Evolutionary conservation across 2,888 invertebrate genomes (phyloP).

Genomic region (Acanthosepion esculentum): DNA sequence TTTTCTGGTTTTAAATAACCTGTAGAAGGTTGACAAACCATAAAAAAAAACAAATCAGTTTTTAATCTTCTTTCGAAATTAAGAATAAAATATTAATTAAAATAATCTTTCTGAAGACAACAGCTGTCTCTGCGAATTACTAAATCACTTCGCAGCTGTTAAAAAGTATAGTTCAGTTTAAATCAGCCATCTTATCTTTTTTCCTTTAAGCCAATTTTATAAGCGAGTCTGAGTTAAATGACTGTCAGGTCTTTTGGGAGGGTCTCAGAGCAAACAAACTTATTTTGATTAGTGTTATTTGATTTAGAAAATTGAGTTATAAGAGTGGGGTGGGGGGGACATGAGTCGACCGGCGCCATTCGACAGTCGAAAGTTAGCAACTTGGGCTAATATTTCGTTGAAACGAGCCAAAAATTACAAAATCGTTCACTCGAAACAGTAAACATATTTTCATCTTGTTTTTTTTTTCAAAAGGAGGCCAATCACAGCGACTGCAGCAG

Average conservation of each 20-base stretch:
- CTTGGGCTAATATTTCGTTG: background rate
- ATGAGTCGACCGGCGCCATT: background rate
- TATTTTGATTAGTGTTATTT: background rate
- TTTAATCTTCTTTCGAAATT: too few species aligned
- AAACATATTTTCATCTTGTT: background rate
- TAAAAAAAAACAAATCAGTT: too few species aligned
- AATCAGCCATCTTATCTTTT: too few species aligned
- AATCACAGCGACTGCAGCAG: too few species aligned
- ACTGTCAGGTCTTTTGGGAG: background rate
- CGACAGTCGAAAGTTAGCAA: background rate
- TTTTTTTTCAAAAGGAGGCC: background rate
- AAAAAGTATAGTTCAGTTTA: too few species aligned
- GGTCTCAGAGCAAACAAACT: background rate
- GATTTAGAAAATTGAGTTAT: background rate
- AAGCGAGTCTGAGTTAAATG: background rate
- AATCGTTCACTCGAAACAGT: background rate
- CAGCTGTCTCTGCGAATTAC: too few species aligned
- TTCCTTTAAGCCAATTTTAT: too few species aligned
- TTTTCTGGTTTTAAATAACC: too few species aligned
- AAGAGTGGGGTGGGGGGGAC: background rate
- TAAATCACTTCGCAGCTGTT: too few species aligned
- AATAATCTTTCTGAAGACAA: too few species aligned
- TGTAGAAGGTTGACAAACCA: too few species aligned
- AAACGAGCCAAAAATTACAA: background rate
- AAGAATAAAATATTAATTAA: too few species aligned